phyloP scores from a whole-genome alignment of 2,113 vertebrate genomes.

The Lepidiolamprologus cunningtoni region DNA sequence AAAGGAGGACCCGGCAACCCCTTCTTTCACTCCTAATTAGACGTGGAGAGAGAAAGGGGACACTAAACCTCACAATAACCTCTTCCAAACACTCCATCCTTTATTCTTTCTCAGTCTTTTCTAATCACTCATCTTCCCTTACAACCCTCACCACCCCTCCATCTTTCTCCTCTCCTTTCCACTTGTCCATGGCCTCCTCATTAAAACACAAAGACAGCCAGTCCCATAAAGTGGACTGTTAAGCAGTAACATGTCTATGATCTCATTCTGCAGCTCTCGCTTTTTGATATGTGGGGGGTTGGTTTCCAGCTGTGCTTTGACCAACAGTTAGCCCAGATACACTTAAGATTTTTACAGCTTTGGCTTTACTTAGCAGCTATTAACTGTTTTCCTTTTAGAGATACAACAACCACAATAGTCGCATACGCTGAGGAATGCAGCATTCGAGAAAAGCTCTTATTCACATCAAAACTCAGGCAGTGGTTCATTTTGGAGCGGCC shows the following conservation, averaged over 20 bases:
- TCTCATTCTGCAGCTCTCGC: slow-evolving; percentile 22
- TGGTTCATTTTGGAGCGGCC: background rate
- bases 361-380: slow-evolving; percentile 16
- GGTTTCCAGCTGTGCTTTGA: slow-evolving; percentile 23
- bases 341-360: background rate
- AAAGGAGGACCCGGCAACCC: background rate
- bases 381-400: background rate
- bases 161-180: background rate
- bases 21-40: slow-evolving; percentile 43
- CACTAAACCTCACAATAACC: slow-evolving; percentile 3
- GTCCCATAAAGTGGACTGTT: slow-evolving; percentile 38
- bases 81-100: background rate
- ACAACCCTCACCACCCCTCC: background rate
- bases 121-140: slow-evolving; percentile 11
- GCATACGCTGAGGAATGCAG: background rate
- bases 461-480: background rate
- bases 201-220: slow-evolving; percentile 50
- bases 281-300: background rate
- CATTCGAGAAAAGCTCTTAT: background rate
- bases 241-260: slow-evolving; percentile 42
- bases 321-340: background rate
- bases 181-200: slow-evolving; percentile 32
- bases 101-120: slow-evolving; percentile 6
- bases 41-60: slow-evolving; percentile 11
- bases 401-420: background rate